Evolutionary conservation across 2,888 invertebrate genomes (phyloP).

Genomic region (Leptinotarsa haldemani): DNA sequence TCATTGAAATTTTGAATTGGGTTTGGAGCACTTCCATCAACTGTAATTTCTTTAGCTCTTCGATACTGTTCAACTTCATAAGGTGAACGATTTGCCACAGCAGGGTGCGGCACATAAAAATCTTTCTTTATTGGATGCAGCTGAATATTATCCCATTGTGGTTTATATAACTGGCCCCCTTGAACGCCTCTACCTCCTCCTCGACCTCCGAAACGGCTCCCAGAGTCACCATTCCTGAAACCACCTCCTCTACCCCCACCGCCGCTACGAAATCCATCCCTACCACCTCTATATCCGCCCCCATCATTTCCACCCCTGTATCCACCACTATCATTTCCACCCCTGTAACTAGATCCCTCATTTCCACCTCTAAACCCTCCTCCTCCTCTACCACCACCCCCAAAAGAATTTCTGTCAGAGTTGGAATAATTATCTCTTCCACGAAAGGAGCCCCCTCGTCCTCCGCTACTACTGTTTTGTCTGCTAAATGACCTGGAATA

Average conservation of each 20-base stretch:
- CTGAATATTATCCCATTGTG: slow-evolving; percentile 79
- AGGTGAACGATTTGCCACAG: slow-evolving; percentile 74
- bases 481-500: slow-evolving; percentile 29
- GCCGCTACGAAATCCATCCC: slow-evolving; percentile 20
- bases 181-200: slow-evolving; percentile 54
- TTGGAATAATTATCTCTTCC: slow-evolving; percentile 54
- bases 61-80: slow-evolving; percentile 82
- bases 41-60: slow-evolving; percentile 85
- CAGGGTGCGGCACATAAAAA: slow-evolving; percentile 81
- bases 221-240: slow-evolving; percentile 62
- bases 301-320: slow-evolving; percentile 16
- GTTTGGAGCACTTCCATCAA: slow-evolving; percentile 81
- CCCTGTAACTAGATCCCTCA: slow-evolving; percentile 41
- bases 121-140: slow-evolving; percentile 87
- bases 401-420: slow-evolving; percentile 58
- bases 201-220: slow-evolving; percentile 45
- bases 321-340: slow-evolving; percentile 33
- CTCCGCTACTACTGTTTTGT: slow-evolving; percentile 26
- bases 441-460: slow-evolving; percentile 51
- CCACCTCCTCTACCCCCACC: slow-evolving; percentile 65
- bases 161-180: slow-evolving; percentile 71
- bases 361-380: slow-evolving; percentile 61
- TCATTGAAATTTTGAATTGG: slow-evolving; percentile 85
- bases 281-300: slow-evolving; percentile 24
- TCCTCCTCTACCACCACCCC: slow-evolving; percentile 37